Evolutionary conservation across 2,113 vertebrate genomes (phyloP), one percentile per base, ranked within the genome.

Genomic region (Microcebus murinus): DNA sequence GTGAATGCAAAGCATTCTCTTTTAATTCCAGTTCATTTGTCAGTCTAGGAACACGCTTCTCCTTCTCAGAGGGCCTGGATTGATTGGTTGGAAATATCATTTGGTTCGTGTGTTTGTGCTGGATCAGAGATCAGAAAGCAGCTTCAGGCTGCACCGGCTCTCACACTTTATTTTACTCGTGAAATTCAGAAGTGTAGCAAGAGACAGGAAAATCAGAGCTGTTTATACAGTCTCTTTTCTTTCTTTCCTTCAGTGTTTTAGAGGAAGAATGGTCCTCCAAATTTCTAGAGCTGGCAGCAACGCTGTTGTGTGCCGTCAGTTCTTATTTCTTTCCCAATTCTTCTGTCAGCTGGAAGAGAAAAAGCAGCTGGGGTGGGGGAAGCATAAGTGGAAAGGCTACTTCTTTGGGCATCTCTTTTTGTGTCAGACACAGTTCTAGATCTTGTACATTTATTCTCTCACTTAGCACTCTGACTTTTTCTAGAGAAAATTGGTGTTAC

Each of bases 51-150:
- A 98, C 98, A 94, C 73, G 96, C 87, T 97, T 98, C 98, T 98
- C 98, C 98, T 96, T 98, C 97, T 98, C 97, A 80, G 96, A 98
- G 98, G 98, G 98, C 97, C 90, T 95, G 98, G 98, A 98, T 97
- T 97, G 98, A 98, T 98, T 98, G 98, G 1, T 71, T 99, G 98
- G 97, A 98, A 98, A 98, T 97, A 97, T 31, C 90, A 97, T 98
- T 98, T 98, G 97, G 97, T 96, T 98, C 97, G 61, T 97, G 96
- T 98, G 98, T 99, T 98, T 98, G 97, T 98, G 76, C 98, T 98
- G 98, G 98, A 98, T 91, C 68, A 23, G 0, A 52, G 96, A 98
- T 98, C 98, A 98, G 98, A 98, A 98, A 96, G 98, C 97, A 88
- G 85, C 96, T 98, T 95, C 85, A 96, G 94, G 95, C 67, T 74